phyloP scores from a whole-genome alignment of 2,888 invertebrate genomes.

The Beris morrisii region DNA sequence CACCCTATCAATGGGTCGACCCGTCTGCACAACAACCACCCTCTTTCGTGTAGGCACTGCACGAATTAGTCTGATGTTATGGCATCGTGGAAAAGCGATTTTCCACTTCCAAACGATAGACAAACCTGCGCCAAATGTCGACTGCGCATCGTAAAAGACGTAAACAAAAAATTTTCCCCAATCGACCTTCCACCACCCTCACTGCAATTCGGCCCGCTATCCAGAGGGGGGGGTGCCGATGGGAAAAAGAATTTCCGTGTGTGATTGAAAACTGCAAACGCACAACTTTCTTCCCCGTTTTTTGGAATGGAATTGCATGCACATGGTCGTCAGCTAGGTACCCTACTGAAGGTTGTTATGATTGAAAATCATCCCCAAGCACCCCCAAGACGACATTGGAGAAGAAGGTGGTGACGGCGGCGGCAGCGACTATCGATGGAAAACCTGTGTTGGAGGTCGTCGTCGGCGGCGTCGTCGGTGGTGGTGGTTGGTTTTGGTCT shows the following conservation, averaged over 20 bases:
- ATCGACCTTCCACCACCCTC: not conserved
- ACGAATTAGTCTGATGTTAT: not conserved
- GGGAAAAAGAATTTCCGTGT: not conserved
- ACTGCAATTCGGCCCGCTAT: not conserved
- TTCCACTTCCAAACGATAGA: not conserved
- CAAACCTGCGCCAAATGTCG: constrained; percentile 34
- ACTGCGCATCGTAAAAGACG: constrained; percentile 31
- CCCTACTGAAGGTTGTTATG: constrained; percentile 28
- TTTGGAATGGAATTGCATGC: too few relatives aligned
- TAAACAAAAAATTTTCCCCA: constrained; percentile 36
- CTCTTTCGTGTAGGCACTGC: not conserved
- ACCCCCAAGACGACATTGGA: not conserved
- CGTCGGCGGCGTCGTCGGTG: not conserved
- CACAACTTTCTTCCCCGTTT: constrained; percentile 10
- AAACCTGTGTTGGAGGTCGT: not conserved
- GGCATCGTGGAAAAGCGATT: constrained; percentile 3
- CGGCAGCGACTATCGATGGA: not conserved
- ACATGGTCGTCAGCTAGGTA: too few relatives aligned
- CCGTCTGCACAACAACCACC: not conserved
- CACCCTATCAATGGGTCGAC: not conserved
- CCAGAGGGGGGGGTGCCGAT: too few relatives aligned
- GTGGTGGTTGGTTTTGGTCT: constrained; percentile 13
- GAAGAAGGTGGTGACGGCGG: not conserved
- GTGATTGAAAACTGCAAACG: constrained; percentile 18
- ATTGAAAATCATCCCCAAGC: constrained; percentile 34